These are phyloP conservation scores for Coracias cyanogaster DNA, from an alignment of 2,797 vertebrate species.

Conservation along the genomic window DNA sequence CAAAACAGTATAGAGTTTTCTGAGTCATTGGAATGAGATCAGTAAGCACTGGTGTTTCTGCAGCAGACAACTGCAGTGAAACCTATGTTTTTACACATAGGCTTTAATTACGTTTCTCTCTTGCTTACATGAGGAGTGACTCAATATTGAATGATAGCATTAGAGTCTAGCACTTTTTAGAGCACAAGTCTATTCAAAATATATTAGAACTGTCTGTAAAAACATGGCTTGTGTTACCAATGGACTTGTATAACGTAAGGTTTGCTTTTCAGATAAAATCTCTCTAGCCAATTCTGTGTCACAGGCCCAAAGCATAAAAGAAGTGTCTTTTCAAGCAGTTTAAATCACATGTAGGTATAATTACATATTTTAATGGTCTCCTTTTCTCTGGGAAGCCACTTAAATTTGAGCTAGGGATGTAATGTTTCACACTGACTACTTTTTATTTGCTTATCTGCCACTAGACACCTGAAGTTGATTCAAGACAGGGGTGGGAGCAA, in stretches of 20 bases:
- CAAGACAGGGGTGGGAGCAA: fast-evolving
- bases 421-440: neutral
- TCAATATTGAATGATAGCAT: neutral
- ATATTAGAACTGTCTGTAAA: neutral
- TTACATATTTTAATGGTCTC: neutral
- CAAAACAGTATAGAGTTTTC: neutral
- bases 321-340: neutral
- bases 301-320: neutral
- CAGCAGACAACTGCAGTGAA: neutral
- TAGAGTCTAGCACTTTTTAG: neutral
- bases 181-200: neutral
- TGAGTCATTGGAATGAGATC: neutral
- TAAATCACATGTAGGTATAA: neutral
- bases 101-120: neutral
- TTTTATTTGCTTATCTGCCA: neutral
- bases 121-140: neutral
- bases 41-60: fast-evolving
- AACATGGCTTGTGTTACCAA: neutral
- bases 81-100: neutral
- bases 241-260: neutral
- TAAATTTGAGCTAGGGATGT: neutral
- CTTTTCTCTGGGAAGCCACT: neutral
- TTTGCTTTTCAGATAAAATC: neutral
- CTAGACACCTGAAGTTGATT: neutral
- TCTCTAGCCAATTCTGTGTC: neutral